Conservation (phyloP, 1,140 invertebrate genomes). For the Lerema accius region DNA sequence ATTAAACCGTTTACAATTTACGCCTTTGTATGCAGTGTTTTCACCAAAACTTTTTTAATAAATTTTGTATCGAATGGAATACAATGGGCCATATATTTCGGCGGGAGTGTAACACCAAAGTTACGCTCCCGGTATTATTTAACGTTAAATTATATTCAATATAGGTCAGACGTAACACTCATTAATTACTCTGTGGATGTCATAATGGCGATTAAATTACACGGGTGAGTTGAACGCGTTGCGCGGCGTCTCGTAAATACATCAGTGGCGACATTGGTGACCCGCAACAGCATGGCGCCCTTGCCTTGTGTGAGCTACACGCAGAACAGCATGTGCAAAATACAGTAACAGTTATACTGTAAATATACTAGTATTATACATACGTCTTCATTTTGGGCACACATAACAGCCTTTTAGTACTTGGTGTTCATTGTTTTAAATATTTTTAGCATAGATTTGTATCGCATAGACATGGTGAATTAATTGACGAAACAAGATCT, state of each 20-base stretch:
- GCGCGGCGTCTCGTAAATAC: constrained; percentile 37
- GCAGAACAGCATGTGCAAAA: constrained; percentile 1
- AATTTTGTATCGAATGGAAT: constrained; percentile 28
- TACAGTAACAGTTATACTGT: not conserved
- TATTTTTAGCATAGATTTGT: no score
- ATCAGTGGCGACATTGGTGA: constrained; percentile 31
- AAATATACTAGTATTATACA: constrained; percentile 29
- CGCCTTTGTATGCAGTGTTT: constrained; percentile 16
- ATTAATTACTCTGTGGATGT: constrained; percentile 32
- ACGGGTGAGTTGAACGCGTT: constrained; percentile 33
- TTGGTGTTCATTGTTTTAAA: no score
- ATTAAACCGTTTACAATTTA: constrained; percentile 25
- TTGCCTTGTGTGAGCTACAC: constrained; percentile 26
- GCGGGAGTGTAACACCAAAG: constrained; percentile 20
- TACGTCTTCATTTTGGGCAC: no score
- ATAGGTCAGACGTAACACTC: constrained; percentile 33
- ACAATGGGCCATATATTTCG: constrained; percentile 23
- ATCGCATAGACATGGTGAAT: no score
- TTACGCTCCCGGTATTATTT: constrained; percentile 31
- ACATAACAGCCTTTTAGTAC: constrained; percentile 26
- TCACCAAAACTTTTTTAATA: constrained; percentile 28
- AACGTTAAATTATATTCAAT: constrained; percentile 35
- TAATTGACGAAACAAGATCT: no score
- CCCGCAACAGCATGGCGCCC: constrained; percentile 9
- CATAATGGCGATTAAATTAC: constrained; percentile 36